These are phyloP conservation scores for Heterodera filipjevi DNA, from an alignment of 2,888 invertebrate genomes.

Conservation along the genomic window DNA sequence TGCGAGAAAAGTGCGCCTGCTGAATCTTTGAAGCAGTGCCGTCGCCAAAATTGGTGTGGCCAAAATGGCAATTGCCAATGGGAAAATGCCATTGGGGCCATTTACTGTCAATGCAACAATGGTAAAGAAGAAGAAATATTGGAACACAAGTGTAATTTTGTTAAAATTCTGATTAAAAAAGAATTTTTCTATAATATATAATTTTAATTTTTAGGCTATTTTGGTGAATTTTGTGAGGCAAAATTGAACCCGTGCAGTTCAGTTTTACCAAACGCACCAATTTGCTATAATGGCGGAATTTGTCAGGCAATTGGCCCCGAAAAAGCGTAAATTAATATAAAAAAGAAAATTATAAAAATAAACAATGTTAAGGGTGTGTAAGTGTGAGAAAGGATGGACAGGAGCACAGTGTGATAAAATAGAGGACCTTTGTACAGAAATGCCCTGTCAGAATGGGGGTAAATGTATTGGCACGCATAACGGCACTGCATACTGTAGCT, in stretches of 20 bases:
- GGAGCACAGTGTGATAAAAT: constrained; percentile 19
- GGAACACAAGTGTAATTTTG: neutral
- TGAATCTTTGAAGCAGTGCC: neutral
- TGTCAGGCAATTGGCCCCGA: constrained; percentile 1
- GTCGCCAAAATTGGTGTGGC: constrained; percentile 6
- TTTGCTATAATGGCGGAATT: constrained; percentile 26
- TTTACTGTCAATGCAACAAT: constrained; percentile 31
- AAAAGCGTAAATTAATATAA: neutral
- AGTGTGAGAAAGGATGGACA: constrained; percentile 21
- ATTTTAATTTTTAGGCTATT: constrained; percentile 22
- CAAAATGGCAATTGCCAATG: constrained; percentile 25
- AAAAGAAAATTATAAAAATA: neutral
- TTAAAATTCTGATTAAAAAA: neutral
- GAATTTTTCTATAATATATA: too few relatives aligned
- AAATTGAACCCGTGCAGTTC: constrained; percentile 10
- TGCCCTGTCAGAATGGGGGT: constrained; percentile 28
- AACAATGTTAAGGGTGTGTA: constrained; percentile 1
- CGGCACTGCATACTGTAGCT: constrained; percentile 23
- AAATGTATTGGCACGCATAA: constrained; percentile 3
- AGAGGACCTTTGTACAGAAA: constrained; percentile 1
- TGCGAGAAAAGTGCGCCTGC: neutral
- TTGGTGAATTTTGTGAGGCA: constrained; percentile 30
- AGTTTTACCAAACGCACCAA: neutral
- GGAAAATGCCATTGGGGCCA: constrained; percentile 12
- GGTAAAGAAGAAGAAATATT: constrained; percentile 21